These are phyloP conservation scores for Bombus confusus DNA, from an alignment of 1,140 invertebrate species.

Conservation along the genomic window DNA sequence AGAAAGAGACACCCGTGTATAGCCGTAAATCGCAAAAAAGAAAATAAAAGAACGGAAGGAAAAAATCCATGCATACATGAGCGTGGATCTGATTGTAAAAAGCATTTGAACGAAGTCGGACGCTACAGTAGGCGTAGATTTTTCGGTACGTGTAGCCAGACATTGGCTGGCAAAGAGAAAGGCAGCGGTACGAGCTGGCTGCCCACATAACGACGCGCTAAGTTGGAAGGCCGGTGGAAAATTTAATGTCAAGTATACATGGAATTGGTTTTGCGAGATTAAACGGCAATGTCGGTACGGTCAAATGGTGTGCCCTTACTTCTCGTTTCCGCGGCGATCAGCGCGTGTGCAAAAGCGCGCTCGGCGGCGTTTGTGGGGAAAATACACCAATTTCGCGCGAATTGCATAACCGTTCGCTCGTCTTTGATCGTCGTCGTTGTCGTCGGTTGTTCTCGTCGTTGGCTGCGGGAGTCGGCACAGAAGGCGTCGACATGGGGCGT, in stretches of 20 bases:
- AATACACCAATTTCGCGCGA: slow-evolving; percentile 41
- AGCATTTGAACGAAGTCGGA: not conserved
- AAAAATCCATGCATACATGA: no score
- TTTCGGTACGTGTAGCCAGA: slow-evolving; percentile 54
- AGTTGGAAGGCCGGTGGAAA: slow-evolving; percentile 70
- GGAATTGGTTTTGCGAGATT: slow-evolving; percentile 62
- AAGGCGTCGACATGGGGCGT: slow-evolving; percentile 57
- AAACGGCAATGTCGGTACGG: slow-evolving; percentile 39
- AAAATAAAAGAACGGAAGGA: no score
- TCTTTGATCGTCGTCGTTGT: not conserved
- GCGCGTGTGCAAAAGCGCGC: not conserved
- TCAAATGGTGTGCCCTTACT: slow-evolving; percentile 7
- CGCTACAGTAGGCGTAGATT: slow-evolving; percentile 54
- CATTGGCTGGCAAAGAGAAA: slow-evolving; percentile 68
- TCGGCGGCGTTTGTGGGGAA: not conserved
- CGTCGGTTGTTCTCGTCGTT: no score
- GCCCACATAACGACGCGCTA: slow-evolving; percentile 32
- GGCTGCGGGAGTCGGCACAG: not conserved
- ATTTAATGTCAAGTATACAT: slow-evolving; percentile 75
- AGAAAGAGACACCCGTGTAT: no score
- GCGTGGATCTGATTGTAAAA: not conserved
- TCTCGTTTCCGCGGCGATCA: not conserved
- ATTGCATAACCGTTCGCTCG: slow-evolving; percentile 35
- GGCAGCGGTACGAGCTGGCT: slow-evolving; percentile 47
- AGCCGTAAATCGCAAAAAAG: no score